Percentiles rank a stretch among this genome's conserved stretches.
phyloP scores from a whole-genome alignment of 2,888 invertebrate genomes.

The Sinelater perroti region DNA sequence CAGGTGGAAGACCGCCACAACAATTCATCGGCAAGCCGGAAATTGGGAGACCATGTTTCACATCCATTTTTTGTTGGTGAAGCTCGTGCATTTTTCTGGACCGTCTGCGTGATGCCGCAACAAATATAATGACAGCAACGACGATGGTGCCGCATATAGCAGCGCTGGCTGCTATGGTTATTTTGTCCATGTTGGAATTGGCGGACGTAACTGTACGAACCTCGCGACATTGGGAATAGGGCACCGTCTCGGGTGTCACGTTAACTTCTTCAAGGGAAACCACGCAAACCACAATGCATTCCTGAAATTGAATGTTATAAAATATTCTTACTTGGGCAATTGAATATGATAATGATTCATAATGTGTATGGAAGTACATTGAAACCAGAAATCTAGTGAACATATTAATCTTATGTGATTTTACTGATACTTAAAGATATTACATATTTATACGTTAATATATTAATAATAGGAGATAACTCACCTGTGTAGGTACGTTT shows the following conservation, averaged over 20 bases:
- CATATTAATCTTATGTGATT: too few relatives aligned
- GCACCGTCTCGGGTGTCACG: conserved; percentile 87
- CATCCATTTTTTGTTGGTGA: conserved; percentile 69
- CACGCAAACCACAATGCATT: conserved; percentile 93
- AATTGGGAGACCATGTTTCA: conserved; percentile 71
- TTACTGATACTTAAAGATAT: too few relatives aligned
- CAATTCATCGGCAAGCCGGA: conserved; percentile 82
- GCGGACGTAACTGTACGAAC: conserved; percentile 85
- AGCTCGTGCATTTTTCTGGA: conserved; percentile 79
- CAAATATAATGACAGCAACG: conserved; percentile 88
- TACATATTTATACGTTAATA: too few relatives aligned
- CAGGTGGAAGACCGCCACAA: conserved; percentile 75
- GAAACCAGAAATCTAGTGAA: conserved; percentile 2
- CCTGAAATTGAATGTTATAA: conserved; percentile 63
- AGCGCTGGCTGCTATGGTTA: conserved; percentile 92
- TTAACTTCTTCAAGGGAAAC: conserved; percentile 88
- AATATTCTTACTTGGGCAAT: not conserved
- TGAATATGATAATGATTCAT: not conserved
- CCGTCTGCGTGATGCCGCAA: conserved; percentile 83
- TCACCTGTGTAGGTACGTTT: conserved; percentile 88
- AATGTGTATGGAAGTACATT: not conserved
- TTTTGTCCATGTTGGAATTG: conserved; percentile 92
- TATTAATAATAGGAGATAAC: conserved; percentile 30
- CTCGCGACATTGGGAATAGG: conserved; percentile 87
- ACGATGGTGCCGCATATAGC: conserved; percentile 93